phyloP scores from a whole-genome alignment of 2,888 invertebrate genomes.

The Papilio protenor region DNA sequence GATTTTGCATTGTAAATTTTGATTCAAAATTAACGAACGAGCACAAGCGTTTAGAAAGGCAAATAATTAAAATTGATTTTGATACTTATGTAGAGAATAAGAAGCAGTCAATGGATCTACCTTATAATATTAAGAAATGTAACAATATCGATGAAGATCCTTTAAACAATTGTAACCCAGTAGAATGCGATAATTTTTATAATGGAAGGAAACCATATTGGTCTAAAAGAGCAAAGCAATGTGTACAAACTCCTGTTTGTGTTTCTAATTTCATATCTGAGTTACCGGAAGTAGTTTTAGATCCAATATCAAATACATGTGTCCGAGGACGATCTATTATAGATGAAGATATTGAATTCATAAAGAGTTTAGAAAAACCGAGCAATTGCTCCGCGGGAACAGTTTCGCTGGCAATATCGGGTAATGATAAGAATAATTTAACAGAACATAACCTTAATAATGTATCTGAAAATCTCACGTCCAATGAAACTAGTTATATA shows the following conservation, averaged over 20 bases:
- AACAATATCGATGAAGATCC: conserved; percentile 66
- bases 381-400: conserved; percentile 54
- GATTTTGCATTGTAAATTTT: conserved; percentile 65
- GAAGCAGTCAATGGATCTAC: conserved; percentile 45
- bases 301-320: conserved; percentile 64
- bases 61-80: conserved; percentile 65
- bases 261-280: conserved; percentile 51
- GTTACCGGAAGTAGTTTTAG: conserved; percentile 56
- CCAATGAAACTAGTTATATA: neutral
- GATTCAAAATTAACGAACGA: conserved; percentile 61
- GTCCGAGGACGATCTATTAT: conserved; percentile 53
- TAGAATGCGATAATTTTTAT: conserved; percentile 70
- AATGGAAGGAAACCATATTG: conserved; percentile 65
- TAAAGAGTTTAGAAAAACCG: conserved; percentile 55
- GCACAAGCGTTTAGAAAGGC: conserved; percentile 56
- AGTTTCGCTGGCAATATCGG: conserved; percentile 60
- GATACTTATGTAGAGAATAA: conserved; percentile 60
- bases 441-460: conserved; percentile 10
- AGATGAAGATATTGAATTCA: conserved; percentile 60
- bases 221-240: conserved; percentile 57
- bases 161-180: conserved; percentile 67
- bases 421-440: conserved; percentile 42
- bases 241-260: conserved; percentile 59
- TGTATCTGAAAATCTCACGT: neutral
- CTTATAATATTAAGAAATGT: conserved; percentile 56